phyloP scores from a whole-genome alignment of 2,113 vertebrate genomes.

The Tautogolabrus adspersus region DNA sequence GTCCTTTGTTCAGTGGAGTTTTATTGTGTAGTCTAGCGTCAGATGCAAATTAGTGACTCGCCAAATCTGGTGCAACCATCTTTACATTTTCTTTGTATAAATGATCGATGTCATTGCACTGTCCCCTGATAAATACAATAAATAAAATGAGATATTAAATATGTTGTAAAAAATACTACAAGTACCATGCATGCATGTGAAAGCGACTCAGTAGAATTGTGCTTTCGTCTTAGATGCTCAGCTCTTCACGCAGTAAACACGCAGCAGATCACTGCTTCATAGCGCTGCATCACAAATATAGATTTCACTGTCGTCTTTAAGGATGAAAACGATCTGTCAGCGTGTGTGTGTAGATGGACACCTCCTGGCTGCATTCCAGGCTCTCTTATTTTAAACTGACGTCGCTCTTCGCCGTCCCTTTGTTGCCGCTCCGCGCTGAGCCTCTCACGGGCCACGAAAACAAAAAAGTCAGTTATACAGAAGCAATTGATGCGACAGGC shows the following conservation, averaged over 20 bases:
- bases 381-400: slow-evolving; percentile 71
- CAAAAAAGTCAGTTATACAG: slow-evolving; percentile 68
- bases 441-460: slow-evolving; percentile 49
- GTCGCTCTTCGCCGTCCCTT: slow-evolving; percentile 55
- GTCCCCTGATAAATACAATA: no score
- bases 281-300: slow-evolving; percentile 55
- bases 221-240: slow-evolving; percentile 1
- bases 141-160: no score
- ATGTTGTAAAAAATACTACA: no score
- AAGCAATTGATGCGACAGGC: slow-evolving; percentile 65
- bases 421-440: slow-evolving; percentile 63
- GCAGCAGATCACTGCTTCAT: slow-evolving; percentile 57
- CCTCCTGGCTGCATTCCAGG: slow-evolving; percentile 66
- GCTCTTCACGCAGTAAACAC: slow-evolving; percentile 34
- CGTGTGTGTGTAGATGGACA: slow-evolving; percentile 53
- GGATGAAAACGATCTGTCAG: slow-evolving; percentile 58
- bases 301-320: slow-evolving; percentile 69
- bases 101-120: no score
- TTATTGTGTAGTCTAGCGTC: no score
- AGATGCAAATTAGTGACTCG: no score
- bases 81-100: no score
- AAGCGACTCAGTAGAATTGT: neutral
- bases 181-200: neutral
- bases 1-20: no score
- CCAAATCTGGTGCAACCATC: no score